Conservation (phyloP, 2,113 vertebrate species). For the Phainopepla nitens region DNA sequence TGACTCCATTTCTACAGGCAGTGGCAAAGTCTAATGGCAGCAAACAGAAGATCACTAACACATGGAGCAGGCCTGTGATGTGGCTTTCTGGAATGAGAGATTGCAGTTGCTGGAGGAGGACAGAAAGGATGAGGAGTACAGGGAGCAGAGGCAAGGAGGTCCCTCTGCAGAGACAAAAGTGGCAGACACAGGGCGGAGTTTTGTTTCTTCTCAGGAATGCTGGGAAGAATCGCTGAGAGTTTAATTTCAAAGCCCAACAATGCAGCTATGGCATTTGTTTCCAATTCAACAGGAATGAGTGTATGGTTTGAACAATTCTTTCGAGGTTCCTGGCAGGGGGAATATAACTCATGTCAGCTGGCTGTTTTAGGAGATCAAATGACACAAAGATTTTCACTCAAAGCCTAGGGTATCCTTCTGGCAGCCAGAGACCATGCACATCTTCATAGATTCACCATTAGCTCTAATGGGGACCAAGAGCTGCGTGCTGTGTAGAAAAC, state of each 20-base stretch:
- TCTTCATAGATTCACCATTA: constrained; percentile 45
- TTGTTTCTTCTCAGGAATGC: constrained; percentile 55
- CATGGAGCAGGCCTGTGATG: constrained; percentile 25
- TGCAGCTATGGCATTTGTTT: constrained; percentile 59
- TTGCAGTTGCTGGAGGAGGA: not conserved
- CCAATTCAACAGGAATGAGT: constrained; percentile 60
- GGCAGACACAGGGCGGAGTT: constrained; percentile 60
- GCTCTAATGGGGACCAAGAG: constrained; percentile 34
- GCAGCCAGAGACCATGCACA: constrained; percentile 51
- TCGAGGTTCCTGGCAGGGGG: constrained; percentile 56
- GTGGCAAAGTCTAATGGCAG: not conserved
- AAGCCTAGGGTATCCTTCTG: constrained; percentile 56
- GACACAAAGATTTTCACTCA: constrained; percentile 46
- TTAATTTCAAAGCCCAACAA: constrained; percentile 65
- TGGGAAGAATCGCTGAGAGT: constrained; percentile 57
- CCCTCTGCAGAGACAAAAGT: constrained; percentile 39
- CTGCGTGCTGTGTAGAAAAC: constrained; percentile 59
- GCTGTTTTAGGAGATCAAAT: constrained; percentile 57
- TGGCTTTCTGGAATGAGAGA: constrained; percentile 52
- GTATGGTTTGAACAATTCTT: constrained; percentile 60
- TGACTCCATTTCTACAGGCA: not conserved
- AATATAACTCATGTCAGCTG: constrained; percentile 69
- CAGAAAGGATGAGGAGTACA: not conserved
- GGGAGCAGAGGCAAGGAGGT: not conserved
- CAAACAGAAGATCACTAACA: constrained; percentile 42